Evolutionary conservation across 2,888 invertebrate species (phyloP).

Genomic region (Sinhomidia bicolor): DNA sequence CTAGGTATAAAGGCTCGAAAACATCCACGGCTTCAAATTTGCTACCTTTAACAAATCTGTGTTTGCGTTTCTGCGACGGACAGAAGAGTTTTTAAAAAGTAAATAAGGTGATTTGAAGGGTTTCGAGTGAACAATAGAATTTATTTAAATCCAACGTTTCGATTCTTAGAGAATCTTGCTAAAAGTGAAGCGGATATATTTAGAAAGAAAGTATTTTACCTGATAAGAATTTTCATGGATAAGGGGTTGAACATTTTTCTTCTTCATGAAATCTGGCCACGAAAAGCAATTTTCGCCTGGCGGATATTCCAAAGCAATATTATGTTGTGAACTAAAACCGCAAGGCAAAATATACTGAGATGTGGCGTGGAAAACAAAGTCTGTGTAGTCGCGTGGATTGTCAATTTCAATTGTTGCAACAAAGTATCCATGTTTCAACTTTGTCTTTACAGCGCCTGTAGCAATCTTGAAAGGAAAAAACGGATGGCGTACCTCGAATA

Average conservation of each 20-base stretch:
- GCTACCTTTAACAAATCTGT: conserved; percentile 63
- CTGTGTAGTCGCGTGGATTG: not conserved
- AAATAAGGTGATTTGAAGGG: too few species aligned
- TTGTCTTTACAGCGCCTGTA: conserved; percentile 34
- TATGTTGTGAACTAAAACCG: conserved; percentile 66
- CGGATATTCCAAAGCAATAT: conserved; percentile 58
- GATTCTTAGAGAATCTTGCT: too few species aligned
- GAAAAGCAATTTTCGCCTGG: conserved; percentile 46
- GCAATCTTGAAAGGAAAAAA: conserved; percentile 53
- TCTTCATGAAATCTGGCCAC: conserved; percentile 55
- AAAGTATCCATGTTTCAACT: conserved; percentile 68
- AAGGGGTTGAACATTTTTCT: not conserved
- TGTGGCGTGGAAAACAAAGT: conserved; percentile 67
- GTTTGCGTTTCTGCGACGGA: conserved; percentile 48
- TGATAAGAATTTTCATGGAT: not conserved
- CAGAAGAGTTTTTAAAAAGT: too few species aligned
- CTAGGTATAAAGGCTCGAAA: conserved; percentile 58
- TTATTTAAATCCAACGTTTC: too few species aligned
- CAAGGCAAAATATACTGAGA: conserved; percentile 73
- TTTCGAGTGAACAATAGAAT: too few species aligned
- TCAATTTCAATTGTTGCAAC: conserved; percentile 36
- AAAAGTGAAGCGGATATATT: too few species aligned
- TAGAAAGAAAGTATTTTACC: too few species aligned
- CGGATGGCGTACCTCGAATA: conserved; percentile 74
- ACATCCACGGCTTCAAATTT: conserved; percentile 76